Evolutionary conservation across 1,140 invertebrate genomes (phyloP).

Genomic region (Phthorimaea operculella): DNA sequence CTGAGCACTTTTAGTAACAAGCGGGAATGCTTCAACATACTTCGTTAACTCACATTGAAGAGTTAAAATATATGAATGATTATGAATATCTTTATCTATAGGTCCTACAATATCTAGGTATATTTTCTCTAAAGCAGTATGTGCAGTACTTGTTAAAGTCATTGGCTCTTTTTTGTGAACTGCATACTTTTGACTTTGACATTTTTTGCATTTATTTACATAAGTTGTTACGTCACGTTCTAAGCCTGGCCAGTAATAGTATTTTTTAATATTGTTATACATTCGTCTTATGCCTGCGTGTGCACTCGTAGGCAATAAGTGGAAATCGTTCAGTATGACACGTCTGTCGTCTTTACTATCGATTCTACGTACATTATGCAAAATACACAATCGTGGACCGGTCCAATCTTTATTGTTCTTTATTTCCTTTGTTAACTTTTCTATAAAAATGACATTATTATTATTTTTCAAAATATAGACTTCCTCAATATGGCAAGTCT

Average conservation of each 20-base stretch:
- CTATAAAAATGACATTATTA: constrained; percentile 13
- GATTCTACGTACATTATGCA: background rate
- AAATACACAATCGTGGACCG: constrained; percentile 14
- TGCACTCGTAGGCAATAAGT: constrained; percentile 7
- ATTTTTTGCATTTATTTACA: constrained; percentile 6
- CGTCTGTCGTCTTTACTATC: background rate
- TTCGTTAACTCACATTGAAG: constrained; percentile 4
- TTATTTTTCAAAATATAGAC: constrained; percentile 15
- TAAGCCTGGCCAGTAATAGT: constrained; percentile 7
- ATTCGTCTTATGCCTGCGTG: constrained; percentile 8
- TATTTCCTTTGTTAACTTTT: constrained; percentile 11
- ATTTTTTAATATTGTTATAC: constrained; percentile 2
- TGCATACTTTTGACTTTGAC: constrained; percentile 7
- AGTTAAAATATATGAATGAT: constrained; percentile 3
- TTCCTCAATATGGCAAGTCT: constrained; percentile 5
- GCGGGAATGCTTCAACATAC: constrained; percentile 2
- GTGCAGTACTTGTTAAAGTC: constrained; percentile 2
- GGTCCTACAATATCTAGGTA: constrained; percentile 3
- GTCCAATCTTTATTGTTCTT: constrained; percentile 7
- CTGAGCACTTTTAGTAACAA: background rate
- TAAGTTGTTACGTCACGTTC: constrained; percentile 1
- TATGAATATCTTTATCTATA: background rate
- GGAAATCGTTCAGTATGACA: constrained; percentile 8
- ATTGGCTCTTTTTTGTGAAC: background rate
- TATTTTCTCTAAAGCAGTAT: constrained; percentile 1